A percentile compares a stretch with the other conserved stretches of the same genome.
These are phyloP conservation scores for Tortricodes alternella DNA, from an alignment of 2,888 invertebrate species.

Conservation along the genomic window DNA sequence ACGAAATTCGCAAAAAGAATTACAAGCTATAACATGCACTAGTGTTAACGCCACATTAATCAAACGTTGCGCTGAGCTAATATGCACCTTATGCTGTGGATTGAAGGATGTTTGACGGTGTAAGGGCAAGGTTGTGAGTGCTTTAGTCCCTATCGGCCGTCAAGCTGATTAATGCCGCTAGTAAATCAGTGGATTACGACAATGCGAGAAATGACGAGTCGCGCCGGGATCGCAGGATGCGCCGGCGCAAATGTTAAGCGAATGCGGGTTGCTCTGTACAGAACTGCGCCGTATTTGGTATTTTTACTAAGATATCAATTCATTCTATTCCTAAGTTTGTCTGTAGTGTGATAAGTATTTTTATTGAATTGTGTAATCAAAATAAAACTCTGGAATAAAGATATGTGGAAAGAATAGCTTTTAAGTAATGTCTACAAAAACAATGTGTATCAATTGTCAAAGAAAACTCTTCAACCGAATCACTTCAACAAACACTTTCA, in stretches of 20 bases:
- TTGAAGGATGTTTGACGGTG: constrained; percentile 52
- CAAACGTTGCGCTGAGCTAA: constrained; percentile 35
- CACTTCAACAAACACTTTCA: too few relatives aligned
- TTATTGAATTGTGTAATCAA: too few relatives aligned
- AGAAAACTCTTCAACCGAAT: too few relatives aligned
- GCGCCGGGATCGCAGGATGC: constrained; percentile 64
- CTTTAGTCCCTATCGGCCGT: constrained; percentile 82
- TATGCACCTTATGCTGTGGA: constrained; percentile 44
- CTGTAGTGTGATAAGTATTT: too few relatives aligned
- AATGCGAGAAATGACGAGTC: constrained; percentile 83
- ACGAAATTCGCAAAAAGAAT: constrained; percentile 79
- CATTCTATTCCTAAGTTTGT: too few relatives aligned
- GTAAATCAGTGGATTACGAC: constrained; percentile 83
- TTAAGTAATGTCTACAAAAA: too few relatives aligned
- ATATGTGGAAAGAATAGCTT: too few relatives aligned
- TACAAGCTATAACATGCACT: constrained; percentile 81
- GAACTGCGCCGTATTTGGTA: too few relatives aligned
- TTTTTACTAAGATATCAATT: too few relatives aligned
- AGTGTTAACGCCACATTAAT: constrained; percentile 61
- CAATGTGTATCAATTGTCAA: too few relatives aligned
- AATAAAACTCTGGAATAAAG: too few relatives aligned
- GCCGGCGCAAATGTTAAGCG: constrained; percentile 51
- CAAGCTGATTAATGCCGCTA: constrained; percentile 82
- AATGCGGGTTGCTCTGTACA: constrained; percentile 33
- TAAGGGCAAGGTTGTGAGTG: constrained; percentile 63